phyloP scores from a whole-genome alignment of 2,888 invertebrate genomes.

The Disparrhopalites patrizii region DNA sequence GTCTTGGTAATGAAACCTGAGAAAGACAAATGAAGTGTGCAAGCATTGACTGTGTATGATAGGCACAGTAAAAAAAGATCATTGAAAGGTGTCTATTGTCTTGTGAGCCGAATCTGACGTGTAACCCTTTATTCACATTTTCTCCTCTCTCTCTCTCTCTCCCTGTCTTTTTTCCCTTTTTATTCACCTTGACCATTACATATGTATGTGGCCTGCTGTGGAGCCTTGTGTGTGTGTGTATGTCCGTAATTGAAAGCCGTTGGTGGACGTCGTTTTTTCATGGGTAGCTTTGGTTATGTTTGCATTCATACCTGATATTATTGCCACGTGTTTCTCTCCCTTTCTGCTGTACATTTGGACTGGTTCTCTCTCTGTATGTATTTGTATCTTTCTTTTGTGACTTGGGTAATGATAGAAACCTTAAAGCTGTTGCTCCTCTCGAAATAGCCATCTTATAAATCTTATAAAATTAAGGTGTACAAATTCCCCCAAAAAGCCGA shows the following conservation, averaged over 20 bases:
- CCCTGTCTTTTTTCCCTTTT: no score
- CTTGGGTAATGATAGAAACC: neutral
- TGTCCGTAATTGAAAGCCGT: conserved; percentile 16
- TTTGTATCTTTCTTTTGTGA: neutral
- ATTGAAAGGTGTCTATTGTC: conserved; percentile 18
- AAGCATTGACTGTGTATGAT: neutral
- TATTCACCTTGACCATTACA: conserved; percentile 24
- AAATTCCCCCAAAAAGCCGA: no score
- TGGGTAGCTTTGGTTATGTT: neutral
- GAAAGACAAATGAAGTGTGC: conserved; percentile 1
- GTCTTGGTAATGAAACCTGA: neutral
- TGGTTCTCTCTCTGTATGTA: neutral
- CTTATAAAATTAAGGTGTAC: neutral
- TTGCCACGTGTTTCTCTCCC: neutral
- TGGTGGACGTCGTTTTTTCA: neutral
- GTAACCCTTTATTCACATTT: no score
- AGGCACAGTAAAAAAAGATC: neutral
- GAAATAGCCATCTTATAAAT: neutral
- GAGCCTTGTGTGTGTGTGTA: conserved; percentile 12
- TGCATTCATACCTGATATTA: neutral
- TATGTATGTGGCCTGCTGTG: neutral
- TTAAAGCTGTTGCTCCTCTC: conserved; percentile 7
- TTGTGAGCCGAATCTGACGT: conserved; percentile 12
- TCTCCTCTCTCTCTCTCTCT: no score
- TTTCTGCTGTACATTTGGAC: neutral